Evolutionary conservation across 2,113 vertebrate species (phyloP), one percentile per base, ranked within the genome.

Genomic region (Thunnus maccoyii): DNA sequence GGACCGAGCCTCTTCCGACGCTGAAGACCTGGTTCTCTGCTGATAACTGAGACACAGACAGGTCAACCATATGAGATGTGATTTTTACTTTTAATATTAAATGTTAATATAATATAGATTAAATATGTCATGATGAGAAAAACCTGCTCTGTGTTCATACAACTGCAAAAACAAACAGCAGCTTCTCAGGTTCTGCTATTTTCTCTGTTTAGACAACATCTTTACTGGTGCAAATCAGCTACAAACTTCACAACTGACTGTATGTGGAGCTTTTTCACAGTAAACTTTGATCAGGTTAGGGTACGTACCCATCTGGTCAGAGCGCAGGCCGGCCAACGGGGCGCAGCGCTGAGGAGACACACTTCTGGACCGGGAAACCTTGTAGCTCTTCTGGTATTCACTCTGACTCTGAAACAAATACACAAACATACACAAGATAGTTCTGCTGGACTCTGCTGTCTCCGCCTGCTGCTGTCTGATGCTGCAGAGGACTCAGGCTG

Each of bases 361-460:
- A 13, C 76, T 91, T 48, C 82, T 85, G 78, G 86, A 83, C 2
- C 82, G 76, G 17, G 72, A 15, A 0, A 16, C 50, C 2, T 71
- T 16, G 57, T 48, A 90, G 32, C 83, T 90, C 79, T 52, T 90
- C 87, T 88, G 85, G 65, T 92, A 91, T 27, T 93, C 90, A 75
- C 73, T 92, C 76, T 67, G 66, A 83, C 75, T 25, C 86, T 89
- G 57, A 67, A 55, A 72, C 76, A 30, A 18, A 54, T 7, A 30
- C 5, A 30, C 4, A 57, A 0, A 81, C 10, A 51, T 5, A 20
- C 1, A 51, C 8, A 20, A 30, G 27, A 27, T 27, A 27, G 2
- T 30, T 30, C 27, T 30, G 27, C 27, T 30, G 27, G 7, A 41
- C 36, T 41, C 36, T 41, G 36, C 36, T 41, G 36, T 41, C 36